A percentile compares a stretch with the other conserved stretches of the same genome.
Evolutionary conservation across 2,113 vertebrate genomes (phyloP).

Genomic region (Sapayoa aenigma): DNA sequence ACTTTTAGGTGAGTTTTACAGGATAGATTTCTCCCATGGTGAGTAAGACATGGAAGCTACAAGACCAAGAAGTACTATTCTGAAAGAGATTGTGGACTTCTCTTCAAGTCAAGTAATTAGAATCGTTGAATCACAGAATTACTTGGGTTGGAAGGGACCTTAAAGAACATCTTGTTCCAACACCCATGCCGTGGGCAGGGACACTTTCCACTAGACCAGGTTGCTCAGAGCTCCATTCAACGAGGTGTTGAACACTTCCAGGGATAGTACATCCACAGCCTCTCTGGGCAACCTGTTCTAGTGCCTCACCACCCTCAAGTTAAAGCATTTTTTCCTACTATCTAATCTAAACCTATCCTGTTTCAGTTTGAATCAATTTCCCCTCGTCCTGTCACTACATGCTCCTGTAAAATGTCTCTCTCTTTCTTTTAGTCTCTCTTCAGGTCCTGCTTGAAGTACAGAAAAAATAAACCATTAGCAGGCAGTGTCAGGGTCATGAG

Average conservation of each 20-base stretch:
- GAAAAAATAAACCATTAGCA: neutral
- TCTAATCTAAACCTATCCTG: neutral
- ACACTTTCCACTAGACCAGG: neutral
- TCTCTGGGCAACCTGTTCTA: neutral
- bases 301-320: neutral
- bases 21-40: neutral
- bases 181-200: neutral
- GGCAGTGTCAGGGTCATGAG: neutral
- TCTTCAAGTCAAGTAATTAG: neutral
- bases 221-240: neutral
- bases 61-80: neutral
- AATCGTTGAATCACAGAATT: neutral
- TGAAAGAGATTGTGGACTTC: neutral
- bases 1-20: neutral
- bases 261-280: neutral
- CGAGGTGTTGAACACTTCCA: neutral
- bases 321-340: neutral
- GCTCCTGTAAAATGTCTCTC: neutral
- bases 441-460: neutral
- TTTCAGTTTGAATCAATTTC: neutral
- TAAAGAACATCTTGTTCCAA: neutral
- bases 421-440: neutral
- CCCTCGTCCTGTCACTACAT: neutral
- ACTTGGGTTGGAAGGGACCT: neutral
- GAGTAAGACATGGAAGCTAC: neutral